phyloP scores from a whole-genome alignment of 2,113 vertebrate species.

The Empidonax traillii region DNA sequence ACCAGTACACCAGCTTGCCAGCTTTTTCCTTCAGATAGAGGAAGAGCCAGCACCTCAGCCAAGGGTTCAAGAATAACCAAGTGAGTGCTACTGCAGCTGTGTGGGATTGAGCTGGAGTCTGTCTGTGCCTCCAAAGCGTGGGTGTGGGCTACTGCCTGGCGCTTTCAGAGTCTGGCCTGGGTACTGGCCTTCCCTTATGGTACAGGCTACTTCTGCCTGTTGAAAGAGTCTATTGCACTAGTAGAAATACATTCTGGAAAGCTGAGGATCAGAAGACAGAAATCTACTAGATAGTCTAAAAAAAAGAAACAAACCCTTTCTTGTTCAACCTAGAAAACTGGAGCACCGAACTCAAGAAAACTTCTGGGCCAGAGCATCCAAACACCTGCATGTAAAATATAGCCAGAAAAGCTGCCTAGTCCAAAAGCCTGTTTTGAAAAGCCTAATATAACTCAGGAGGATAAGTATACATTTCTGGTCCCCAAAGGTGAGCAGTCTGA shows the following conservation, averaged over 20 bases:
- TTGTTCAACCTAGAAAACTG: background rate
- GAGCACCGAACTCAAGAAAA: background rate
- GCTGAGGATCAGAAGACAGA: background rate
- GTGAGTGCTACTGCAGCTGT: background rate
- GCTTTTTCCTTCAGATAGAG: background rate
- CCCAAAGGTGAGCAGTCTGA: background rate
- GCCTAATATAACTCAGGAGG: background rate
- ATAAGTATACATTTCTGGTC: background rate
- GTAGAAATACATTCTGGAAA: background rate
- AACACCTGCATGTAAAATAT: background rate
- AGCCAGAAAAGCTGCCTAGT: background rate
- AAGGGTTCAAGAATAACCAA: background rate
- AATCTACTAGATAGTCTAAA: background rate
- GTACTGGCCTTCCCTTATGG: background rate
- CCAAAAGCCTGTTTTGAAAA: background rate
- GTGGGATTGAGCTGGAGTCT: background rate
- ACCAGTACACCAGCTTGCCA: background rate
- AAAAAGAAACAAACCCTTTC: background rate
- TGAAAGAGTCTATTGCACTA: background rate
- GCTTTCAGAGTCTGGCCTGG: background rate
- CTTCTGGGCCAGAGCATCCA: background rate
- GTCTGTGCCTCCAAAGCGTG: background rate
- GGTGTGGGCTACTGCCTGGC: background rate
- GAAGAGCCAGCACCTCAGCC: background rate
- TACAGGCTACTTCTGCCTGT: background rate